A percentile compares a stretch with the other conserved stretches of the same genome.
Conservation (phyloP, 1,140 invertebrate species). For the Macrobrachium nipponense region DNA sequence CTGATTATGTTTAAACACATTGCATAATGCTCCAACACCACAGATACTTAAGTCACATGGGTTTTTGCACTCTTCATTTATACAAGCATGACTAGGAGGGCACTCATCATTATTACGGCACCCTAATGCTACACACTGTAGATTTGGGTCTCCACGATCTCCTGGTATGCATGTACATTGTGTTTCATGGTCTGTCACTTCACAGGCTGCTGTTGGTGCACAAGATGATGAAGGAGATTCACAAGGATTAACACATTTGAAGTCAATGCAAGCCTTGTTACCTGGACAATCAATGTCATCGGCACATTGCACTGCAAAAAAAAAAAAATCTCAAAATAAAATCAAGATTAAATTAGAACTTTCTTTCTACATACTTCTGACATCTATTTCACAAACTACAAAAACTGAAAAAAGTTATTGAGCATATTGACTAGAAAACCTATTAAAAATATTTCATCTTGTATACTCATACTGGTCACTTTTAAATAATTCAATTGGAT, state of each 20-base stretch:
- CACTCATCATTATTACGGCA: conserved; percentile 79
- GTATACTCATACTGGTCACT: no score
- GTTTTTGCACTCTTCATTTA: conserved; percentile 75
- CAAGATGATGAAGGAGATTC: conserved; percentile 64
- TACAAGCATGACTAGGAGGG: conserved; percentile 74
- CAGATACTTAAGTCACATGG: conserved; percentile 74
- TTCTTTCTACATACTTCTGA: no score
- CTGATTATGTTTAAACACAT: conserved; percentile 70
- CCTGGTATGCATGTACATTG: conserved; percentile 65
- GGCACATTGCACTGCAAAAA: conserved; percentile 64
- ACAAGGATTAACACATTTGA: conserved; percentile 66
- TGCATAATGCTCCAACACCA: conserved; percentile 68
- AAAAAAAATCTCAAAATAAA: neutral
- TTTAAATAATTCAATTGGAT: no score
- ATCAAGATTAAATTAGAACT: no score
- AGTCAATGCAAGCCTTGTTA: conserved; percentile 66
- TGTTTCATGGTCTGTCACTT: conserved; percentile 63
- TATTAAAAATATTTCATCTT: no score
- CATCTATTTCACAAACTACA: neutral
- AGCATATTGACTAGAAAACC: no score
- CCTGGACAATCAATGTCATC: conserved; percentile 68
- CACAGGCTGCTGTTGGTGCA: conserved; percentile 65
- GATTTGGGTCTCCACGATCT: conserved; percentile 69
- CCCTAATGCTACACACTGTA: conserved; percentile 81
- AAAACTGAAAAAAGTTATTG: no score